Conservation (phyloP, 2,888 invertebrate genomes). For the Coronaproctus castanopsis region DNA sequence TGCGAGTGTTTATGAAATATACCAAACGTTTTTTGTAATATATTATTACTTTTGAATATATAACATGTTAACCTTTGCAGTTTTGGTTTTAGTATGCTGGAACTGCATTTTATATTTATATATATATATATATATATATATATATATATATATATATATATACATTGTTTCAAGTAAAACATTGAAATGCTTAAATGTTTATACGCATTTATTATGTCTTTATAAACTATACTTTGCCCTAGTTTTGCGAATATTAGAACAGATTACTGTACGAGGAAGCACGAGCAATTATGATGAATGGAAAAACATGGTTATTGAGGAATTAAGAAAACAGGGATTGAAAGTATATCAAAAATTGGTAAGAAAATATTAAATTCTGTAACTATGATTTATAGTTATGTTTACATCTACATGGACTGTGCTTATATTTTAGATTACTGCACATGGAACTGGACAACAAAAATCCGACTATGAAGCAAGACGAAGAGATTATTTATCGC, state of each 20-base stretch:
- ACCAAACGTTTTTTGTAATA: neutral
- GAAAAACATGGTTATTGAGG: slow-evolving; percentile 39
- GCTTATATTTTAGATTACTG: slow-evolving; percentile 6
- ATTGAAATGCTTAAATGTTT: too few relatives aligned
- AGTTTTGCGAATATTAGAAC: slow-evolving; percentile 14
- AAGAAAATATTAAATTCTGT: slow-evolving; percentile 12
- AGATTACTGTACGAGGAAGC: slow-evolving; percentile 30
- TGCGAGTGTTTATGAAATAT: neutral
- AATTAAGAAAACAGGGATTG: slow-evolving; percentile 44
- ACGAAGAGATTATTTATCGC: slow-evolving; percentile 69
- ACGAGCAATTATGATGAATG: slow-evolving; percentile 44
- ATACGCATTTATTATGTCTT: too few relatives aligned
- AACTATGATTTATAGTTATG: neutral
- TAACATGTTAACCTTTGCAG: slow-evolving; percentile 1
- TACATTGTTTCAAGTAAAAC: too few relatives aligned
- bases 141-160: too few relatives aligned
- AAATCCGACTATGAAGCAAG: slow-evolving; percentile 39
- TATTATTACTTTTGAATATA: neutral
- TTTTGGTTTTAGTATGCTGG: too few relatives aligned
- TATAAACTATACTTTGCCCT: too few relatives aligned
- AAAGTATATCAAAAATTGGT: slow-evolving; percentile 29
- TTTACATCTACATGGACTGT: neutral
- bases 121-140: too few relatives aligned
- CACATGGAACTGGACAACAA: slow-evolving; percentile 23
- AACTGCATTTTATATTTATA: too few relatives aligned